These are phyloP conservation scores for Oncorhynchus tshawytscha DNA, from an alignment of 2,113 vertebrate species.

Conservation along the genomic window DNA sequence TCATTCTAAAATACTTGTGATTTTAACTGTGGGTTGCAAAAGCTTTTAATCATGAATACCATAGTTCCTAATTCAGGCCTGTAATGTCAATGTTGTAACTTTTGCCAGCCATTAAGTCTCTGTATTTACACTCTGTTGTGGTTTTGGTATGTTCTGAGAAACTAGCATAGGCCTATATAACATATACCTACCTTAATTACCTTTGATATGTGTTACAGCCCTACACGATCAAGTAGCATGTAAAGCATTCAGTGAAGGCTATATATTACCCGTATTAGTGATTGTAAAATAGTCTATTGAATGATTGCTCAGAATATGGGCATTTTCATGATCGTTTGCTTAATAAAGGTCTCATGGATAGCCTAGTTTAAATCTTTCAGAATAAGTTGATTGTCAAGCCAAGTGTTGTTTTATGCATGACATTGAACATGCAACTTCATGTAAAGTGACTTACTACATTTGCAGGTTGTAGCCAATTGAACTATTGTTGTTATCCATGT, in stretches of 20 bases:
- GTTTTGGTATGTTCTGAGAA: not conserved
- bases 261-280: not conserved
- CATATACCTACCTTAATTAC: not conserved
- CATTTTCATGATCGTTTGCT: not conserved
- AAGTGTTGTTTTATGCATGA: not conserved
- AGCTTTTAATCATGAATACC: not conserved
- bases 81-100: not conserved
- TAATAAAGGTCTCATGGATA: not conserved
- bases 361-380: not conserved
- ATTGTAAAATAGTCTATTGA: not conserved
- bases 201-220: not conserved
- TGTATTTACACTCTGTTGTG: not conserved
- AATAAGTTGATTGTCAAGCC: not conserved
- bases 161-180: not conserved
- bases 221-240: not conserved
- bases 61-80: not conserved
- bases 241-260: not conserved
- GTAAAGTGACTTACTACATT: not conserved
- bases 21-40: not conserved
- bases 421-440: not conserved
- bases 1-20: not conserved
- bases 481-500: not conserved
- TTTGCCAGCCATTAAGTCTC: not conserved
- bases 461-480: not conserved
- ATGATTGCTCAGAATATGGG: not conserved